Conservation (phyloP, 2,113 vertebrate genomes). For the Orthonyx spaldingii region DNA sequence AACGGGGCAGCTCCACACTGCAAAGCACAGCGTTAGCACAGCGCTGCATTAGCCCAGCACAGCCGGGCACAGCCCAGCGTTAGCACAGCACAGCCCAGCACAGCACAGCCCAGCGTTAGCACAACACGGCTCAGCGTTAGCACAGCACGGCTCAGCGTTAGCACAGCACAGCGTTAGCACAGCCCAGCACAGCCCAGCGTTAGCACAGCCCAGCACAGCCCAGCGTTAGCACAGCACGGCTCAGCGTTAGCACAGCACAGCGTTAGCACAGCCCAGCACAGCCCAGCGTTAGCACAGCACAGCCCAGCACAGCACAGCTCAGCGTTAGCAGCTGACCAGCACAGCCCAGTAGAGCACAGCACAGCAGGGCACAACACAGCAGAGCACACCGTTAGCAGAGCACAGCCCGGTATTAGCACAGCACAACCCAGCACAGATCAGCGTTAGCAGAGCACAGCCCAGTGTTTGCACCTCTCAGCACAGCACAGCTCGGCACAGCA, state of each 20-base stretch:
- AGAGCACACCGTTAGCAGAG: neutral
- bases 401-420: neutral
- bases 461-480: too few species aligned
- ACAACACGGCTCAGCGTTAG: rapidly evolving
- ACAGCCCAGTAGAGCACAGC: neutral
- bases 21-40: neutral
- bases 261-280: neutral
- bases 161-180: neutral
- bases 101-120: too few species aligned
- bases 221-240: too few species aligned
- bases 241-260: neutral
- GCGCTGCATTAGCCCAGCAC: neutral
- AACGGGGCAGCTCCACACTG: neutral
- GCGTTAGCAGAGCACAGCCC: too few species aligned
- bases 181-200: neutral
- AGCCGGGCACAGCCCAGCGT: neutral
- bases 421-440: neutral
- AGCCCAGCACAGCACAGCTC: neutral
- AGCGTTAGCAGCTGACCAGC: neutral
- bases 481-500: too few species aligned
- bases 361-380: neutral
- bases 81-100: neutral
- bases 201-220: neutral
- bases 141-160: neutral
- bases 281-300: neutral